phyloP scores from a whole-genome alignment of 2,113 vertebrate genomes.

The Poeciliopsis retropinna region DNA sequence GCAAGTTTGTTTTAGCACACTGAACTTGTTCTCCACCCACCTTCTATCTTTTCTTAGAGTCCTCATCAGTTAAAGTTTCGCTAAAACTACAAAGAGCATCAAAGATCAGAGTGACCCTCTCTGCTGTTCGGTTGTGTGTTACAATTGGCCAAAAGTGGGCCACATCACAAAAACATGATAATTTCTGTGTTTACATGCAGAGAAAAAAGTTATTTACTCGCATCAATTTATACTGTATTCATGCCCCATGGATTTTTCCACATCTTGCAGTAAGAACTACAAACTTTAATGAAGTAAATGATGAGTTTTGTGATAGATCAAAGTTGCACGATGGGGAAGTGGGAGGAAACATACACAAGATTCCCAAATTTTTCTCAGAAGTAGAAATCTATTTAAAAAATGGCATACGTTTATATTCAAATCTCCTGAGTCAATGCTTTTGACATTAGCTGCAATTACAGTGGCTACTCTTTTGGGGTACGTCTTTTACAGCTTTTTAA shows the following conservation, averaged over 20 bases:
- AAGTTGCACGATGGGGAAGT: not conserved
- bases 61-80: slow-evolving; percentile 42
- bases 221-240: not conserved
- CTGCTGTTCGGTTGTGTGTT: slow-evolving; percentile 34
- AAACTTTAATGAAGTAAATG: not conserved
- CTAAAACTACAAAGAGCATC: slow-evolving; percentile 44
- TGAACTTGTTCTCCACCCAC: slow-evolving; percentile 2
- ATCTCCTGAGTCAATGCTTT: not conserved
- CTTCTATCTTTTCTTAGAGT: slow-evolving; percentile 20
- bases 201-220: not conserved
- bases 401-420: not conserved
- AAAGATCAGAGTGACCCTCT: slow-evolving; percentile 45
- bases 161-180: slow-evolving; percentile 19
- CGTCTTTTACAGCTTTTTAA: not conserved
- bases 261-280: not conserved
- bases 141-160: slow-evolving; percentile 11
- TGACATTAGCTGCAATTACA: no score
- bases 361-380: no score
- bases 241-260: not conserved
- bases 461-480: no score
- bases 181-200: slow-evolving; percentile 8
- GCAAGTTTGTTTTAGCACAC: slow-evolving; percentile 27
- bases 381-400: no score
- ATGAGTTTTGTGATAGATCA: not conserved
- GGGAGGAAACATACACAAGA: not conserved